Conservation (phyloP, 2,797 vertebrate genomes). For the Rhyacichthys aspro region DNA sequence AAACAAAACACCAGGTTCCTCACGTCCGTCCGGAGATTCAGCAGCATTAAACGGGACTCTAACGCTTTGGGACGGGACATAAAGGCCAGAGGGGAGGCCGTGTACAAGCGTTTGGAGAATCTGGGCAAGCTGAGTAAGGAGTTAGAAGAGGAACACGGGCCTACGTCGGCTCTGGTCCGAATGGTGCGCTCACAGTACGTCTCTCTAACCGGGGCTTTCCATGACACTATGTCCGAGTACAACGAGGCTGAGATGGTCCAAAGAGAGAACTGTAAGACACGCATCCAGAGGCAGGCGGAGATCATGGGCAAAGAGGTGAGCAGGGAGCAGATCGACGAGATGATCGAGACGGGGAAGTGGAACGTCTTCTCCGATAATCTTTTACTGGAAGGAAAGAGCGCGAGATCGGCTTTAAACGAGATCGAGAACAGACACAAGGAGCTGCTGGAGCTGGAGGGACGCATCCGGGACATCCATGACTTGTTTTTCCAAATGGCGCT, state of each 20-base stretch:
- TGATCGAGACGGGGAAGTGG: constrained; percentile 96
- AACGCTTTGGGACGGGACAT: constrained; percentile 91
- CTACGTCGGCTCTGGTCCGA: constrained; percentile 82
- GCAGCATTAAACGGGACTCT: constrained; percentile 97
- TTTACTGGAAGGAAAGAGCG: constrained; percentile 85
- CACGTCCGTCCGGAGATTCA: constrained; percentile 93
- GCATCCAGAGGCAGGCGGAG: constrained; percentile 95
- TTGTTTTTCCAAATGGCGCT: constrained; percentile 92
- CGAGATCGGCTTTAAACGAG: constrained; percentile 89
- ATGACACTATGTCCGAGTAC: constrained; percentile 89
- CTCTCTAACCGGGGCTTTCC: constrained; percentile 85
- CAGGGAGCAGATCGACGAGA: constrained; percentile 92
- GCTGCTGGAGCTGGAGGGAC: constrained; percentile 90
- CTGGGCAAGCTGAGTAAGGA: constrained; percentile 80
- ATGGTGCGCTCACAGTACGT: constrained; percentile 85
- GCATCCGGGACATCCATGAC: constrained; percentile 91
- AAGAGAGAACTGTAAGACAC: constrained; percentile 93
- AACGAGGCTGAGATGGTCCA: constrained; percentile 91
- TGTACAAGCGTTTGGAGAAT: constrained; percentile 86
- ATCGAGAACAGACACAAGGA: constrained; percentile 94
- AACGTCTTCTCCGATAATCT: constrained; percentile 94
- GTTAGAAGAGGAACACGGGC: constrained; percentile 79
- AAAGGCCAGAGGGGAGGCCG: constrained; percentile 86
- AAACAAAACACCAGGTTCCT: constrained; percentile 95
- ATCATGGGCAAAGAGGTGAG: constrained; percentile 96